Conservation (phyloP, 2,113 vertebrate genomes). For the Xenopus laevis region DNA sequence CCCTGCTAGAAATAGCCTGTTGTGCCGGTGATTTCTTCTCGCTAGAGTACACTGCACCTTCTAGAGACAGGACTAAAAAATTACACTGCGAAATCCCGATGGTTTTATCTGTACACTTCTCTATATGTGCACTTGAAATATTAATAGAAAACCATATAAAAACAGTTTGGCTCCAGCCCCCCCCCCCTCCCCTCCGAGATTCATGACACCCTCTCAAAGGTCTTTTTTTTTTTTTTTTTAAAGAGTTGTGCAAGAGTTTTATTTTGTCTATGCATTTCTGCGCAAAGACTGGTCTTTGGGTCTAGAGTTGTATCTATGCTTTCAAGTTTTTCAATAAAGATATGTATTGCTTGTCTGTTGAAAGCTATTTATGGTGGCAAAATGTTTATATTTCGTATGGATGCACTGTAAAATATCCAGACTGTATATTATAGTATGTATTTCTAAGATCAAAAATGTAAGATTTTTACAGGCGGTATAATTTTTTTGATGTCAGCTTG, state of each 20-base stretch:
- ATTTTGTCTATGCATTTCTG: slow-evolving; percentile 42
- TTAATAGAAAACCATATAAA: too few relatives aligned
- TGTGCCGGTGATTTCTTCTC: too few relatives aligned
- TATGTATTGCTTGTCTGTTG: slow-evolving; percentile 51
- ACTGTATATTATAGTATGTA: slow-evolving; percentile 60
- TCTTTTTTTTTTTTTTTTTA: too few relatives aligned
- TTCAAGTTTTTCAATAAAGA: slow-evolving; percentile 48
- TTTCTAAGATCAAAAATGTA: slow-evolving; percentile 54
- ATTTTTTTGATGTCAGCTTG: slow-evolving; percentile 67
- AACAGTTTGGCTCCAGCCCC: too few relatives aligned
- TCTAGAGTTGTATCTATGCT: slow-evolving; percentile 53
- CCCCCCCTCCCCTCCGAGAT: background rate
- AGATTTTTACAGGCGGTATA: slow-evolving; percentile 65
- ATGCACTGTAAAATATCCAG: slow-evolving; percentile 62
- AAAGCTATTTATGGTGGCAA: slow-evolving; percentile 56
- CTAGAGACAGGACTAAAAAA: too few relatives aligned
- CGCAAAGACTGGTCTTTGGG: slow-evolving; percentile 52
- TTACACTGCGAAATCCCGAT: too few relatives aligned
- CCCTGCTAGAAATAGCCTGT: too few relatives aligned
- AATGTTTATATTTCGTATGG: slow-evolving; percentile 60
- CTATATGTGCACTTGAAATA: too few relatives aligned
- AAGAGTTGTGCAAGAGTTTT: slow-evolving; percentile 25
- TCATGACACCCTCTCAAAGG: slow-evolving; percentile 18
- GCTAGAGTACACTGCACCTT: too few relatives aligned
- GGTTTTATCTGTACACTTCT: too few relatives aligned